These are phyloP conservation scores for Sebastes diploproa DNA, from an alignment of 2,797 vertebrate species.

Conservation along the genomic window DNA sequence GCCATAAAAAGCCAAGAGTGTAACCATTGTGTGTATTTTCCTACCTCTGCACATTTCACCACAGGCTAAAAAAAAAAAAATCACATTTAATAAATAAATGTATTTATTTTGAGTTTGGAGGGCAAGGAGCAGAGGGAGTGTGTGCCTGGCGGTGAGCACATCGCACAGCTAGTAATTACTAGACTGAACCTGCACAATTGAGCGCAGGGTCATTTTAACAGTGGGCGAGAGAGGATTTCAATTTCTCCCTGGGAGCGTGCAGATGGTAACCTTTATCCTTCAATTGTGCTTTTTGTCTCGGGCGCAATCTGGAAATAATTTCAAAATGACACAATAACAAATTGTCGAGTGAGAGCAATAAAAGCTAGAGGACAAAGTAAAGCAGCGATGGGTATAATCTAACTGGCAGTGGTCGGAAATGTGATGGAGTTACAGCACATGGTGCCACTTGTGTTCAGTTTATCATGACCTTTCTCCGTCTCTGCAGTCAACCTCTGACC, in stretches of 20 bases:
- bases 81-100: slow-evolving; percentile 8
- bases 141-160: slow-evolving; percentile 7
- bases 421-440: not conserved
- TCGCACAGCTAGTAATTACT: slow-evolving; percentile 39
- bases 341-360: slow-evolving; percentile 22
- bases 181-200: slow-evolving; percentile 34
- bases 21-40: not conserved
- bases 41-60: not conserved
- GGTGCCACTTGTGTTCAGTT: not conserved
- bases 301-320: slow-evolving; percentile 73
- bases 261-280: slow-evolving; percentile 45
- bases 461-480: not conserved
- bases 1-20: not conserved
- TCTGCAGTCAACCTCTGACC: slow-evolving; percentile 6
- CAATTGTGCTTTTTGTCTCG: slow-evolving; percentile 61
- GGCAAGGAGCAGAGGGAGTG: not conserved
- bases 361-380: slow-evolving; percentile 17
- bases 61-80: not conserved
- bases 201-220: slow-evolving; percentile 35
- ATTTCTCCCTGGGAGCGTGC: slow-evolving; percentile 26
- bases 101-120: slow-evolving; percentile 5
- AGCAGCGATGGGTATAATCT: not conserved
- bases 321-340: slow-evolving; percentile 68
- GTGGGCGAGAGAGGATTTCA: slow-evolving; percentile 21
- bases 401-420: not conserved